Evolutionary conservation across 2,113 vertebrate genomes (phyloP), one percentile per base, ranked within the genome.

Genomic region (Cercopithecus mona): DNA sequence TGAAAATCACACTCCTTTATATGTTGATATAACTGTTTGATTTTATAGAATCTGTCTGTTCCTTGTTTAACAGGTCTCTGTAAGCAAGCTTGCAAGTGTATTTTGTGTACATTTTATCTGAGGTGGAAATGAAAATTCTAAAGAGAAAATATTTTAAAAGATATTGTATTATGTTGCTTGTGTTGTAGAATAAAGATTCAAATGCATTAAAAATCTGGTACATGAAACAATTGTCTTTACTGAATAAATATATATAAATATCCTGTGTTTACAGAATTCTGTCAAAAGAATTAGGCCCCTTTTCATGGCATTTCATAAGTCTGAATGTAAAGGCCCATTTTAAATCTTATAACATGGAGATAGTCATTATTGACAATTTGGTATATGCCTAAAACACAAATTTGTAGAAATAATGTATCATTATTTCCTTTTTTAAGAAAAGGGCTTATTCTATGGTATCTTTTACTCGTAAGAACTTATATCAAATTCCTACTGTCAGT

Each of bases 141-240:
- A 99, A 98, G 98, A 98, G 96, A 98, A 98, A 98, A 98, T 99
- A 99, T 99, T 99, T 99, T 99, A 99, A 98, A 98, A 98, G 92
- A 98, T 98, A 98, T 8, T 98, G 97, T 97, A 98, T 99, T 99
- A 99, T 99, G 99, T 99, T 99, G 98, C 98, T 98, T 98, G 99
- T 99, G 98, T 99, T 99, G 98, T 99, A 99, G 98, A 99, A 99
- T 99, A 99, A 99, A 99, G 97, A 97, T 89, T 97, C 92, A 98
- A 97, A 97, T 98, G 97, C 96, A 98, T 98, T n/a, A 89, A 96
- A 94, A 90, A 80, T 96, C 50, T 86, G 50, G 38, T 59, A 23
- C 80, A 73, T 90, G 85, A 64, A 88, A 75, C 2, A 70, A 22
- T 85, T 88, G 94, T 88, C 35, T 97, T 96, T 61, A 87, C 20